Evolutionary conservation across 2,797 vertebrate species (phyloP).

Genomic region (Sandelia bainsii): DNA sequence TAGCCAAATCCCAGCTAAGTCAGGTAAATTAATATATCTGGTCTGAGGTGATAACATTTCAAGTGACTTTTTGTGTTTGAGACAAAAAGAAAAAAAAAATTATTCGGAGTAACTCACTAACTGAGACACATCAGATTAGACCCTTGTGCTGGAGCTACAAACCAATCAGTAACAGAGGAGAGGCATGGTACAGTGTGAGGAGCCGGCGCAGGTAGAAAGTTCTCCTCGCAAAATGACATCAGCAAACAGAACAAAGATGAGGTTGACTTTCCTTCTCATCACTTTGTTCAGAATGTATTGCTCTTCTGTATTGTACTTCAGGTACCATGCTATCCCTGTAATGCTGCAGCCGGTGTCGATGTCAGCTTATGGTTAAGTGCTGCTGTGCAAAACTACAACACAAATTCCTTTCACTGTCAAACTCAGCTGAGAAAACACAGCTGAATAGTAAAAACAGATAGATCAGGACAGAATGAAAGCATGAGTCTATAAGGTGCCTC

Average conservation of each 20-base stretch:
- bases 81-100: constrained; percentile 26
- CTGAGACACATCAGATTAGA: constrained; percentile 44
- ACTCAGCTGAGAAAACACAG: constrained; percentile 52
- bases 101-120: constrained; percentile 35
- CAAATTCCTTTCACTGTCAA: constrained; percentile 48
- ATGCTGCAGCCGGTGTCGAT: constrained; percentile 57
- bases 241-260: constrained; percentile 61
- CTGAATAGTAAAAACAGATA: constrained; percentile 29
- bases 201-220: constrained; percentile 52
- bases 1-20: constrained; percentile 52
- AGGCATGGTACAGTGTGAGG: constrained; percentile 54
- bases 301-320: constrained; percentile 68
- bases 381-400: constrained; percentile 66
- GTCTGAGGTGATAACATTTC: constrained; percentile 56
- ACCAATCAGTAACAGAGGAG: constrained; percentile 61
- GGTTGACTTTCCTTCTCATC: constrained; percentile 22
- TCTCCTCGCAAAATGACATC: constrained; percentile 66
- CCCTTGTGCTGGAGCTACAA: constrained; percentile 60
- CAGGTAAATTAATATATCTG: constrained; percentile 36
- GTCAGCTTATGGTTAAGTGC: constrained; percentile 67
- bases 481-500: constrained; percentile 79
- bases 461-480: constrained; percentile 57
- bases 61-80: constrained; percentile 55
- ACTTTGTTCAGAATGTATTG: constrained; percentile 72
- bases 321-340: constrained; percentile 59